phyloP scores from a whole-genome alignment of 2,888 invertebrate species.

The Therioaphis trifolii region DNA sequence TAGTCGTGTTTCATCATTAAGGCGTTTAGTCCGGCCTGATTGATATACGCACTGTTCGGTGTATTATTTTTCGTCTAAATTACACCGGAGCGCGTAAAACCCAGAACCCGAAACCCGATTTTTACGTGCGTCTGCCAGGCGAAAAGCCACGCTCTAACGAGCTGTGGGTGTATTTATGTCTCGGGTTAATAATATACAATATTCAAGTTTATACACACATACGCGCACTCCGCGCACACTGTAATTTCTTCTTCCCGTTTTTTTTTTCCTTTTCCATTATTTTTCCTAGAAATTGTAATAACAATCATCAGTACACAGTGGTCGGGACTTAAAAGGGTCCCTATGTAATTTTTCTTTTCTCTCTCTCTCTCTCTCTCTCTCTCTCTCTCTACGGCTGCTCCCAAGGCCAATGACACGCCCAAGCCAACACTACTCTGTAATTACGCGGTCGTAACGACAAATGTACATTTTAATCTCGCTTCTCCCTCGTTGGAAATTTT shows the following conservation, averaged over 20 bases:
- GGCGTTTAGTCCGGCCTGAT: not conserved
- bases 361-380: not conserved
- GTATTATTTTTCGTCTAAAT: not conserved
- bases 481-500: too few relatives aligned
- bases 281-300: slow-evolving; percentile 35
- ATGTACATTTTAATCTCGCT: slow-evolving; percentile 5
- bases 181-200: slow-evolving; percentile 26
- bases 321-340: slow-evolving; percentile 18
- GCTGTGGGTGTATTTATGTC: not conserved
- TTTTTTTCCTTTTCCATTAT: not conserved
- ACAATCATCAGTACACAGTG: slow-evolving; percentile 41
- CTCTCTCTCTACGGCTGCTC: not conserved
- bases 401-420: slow-evolving; percentile 43
- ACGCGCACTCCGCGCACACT: not conserved
- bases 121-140: not conserved
- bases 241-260: slow-evolving; percentile 14
- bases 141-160: slow-evolving; percentile 15
- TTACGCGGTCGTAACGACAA: slow-evolving; percentile 45
- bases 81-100: not conserved
- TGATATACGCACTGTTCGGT: not conserved
- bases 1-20: not conserved
- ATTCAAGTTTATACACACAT: not conserved
- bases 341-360: slow-evolving; percentile 23
- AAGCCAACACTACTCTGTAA: slow-evolving; percentile 35
- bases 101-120: not conserved